Base-by-base conservation (phyloP, 2,888 invertebrate genomes). In the Penaeus monodon region DNA sequence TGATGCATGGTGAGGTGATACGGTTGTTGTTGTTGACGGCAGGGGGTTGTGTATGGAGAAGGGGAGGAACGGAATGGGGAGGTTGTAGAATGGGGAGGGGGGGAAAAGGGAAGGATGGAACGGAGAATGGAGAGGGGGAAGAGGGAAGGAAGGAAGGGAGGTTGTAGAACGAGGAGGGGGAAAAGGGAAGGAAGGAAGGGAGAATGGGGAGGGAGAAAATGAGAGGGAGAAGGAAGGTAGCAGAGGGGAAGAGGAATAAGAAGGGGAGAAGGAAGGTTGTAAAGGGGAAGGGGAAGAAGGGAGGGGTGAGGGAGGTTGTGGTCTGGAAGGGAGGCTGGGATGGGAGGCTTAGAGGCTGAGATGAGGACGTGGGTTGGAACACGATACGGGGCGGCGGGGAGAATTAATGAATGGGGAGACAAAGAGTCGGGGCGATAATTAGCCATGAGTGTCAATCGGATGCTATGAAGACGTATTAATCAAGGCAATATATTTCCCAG, bases 1-100 rank as follows among this genome's bases (percentile, higher is more conserved):
- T 81, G 86, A 86, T 86, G 86, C 78, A 81, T 82, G 81, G 78
- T 66, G 68, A 57, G 57, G 57, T 20, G 57, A 57, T 57, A 57
- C 17, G 57, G 57, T 57, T 14, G 57, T 57, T 57, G 57, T 57
- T 57, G 57, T 57, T 17, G 17, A 17, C 57, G 57, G 57, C 57
- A 57, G 57, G 57, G 57, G 57, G 57, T 20, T 57, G 57, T 57
- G 27, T 76, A 24, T 20, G 6, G 24, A 38, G 78, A 24, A 29
- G 78, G 24, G 38, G 27, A 49, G 49, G n/a, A 22, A 27, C 22
- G 57, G 49, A 22, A 78, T n/a, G 27, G 63, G 57, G 27, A 78
- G 44, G 49, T 44, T 24, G 57, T 49, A 24, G 57, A 57, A 22
- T 24, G 63, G 78, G 44, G 64, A 27, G 65, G 10, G 20, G 38